Evolutionary conservation across 2,797 vertebrate species (phyloP).

Genomic region (Podarcis lilfordi): DNA sequence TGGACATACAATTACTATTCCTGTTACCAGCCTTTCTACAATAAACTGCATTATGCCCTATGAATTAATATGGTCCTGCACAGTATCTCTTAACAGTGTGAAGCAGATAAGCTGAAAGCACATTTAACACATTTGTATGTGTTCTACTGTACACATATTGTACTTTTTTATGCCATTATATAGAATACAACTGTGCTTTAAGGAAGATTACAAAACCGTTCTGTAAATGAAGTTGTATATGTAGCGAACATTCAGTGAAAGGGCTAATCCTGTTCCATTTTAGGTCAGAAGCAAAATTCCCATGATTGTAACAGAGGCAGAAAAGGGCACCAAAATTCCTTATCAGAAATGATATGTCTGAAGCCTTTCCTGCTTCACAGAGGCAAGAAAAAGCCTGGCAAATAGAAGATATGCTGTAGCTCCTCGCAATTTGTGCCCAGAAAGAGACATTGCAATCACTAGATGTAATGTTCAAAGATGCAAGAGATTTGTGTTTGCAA

Average conservation of each 20-base stretch:
- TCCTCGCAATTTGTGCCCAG: neutral
- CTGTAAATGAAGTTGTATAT: neutral
- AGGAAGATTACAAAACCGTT: neutral
- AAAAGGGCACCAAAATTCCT: neutral
- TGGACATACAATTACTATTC: slow-evolving; percentile 11
- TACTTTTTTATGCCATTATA: neutral
- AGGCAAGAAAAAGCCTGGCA: neutral
- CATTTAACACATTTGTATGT: neutral
- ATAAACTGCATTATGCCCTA: slow-evolving; percentile 12
- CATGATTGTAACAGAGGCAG: neutral
- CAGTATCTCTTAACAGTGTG: slow-evolving; percentile 2
- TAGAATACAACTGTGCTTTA: neutral
- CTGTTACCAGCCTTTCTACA: neutral
- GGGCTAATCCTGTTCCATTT: neutral
- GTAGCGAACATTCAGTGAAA: neutral
- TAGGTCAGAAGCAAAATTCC: slow-evolving; percentile 6
- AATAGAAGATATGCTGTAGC: neutral
- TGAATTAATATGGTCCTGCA: slow-evolving; percentile 16
- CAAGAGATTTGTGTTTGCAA: neutral
- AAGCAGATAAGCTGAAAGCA: slow-evolving; percentile 10
- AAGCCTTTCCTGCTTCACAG: neutral
- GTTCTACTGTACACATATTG: neutral
- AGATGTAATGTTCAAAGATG: neutral
- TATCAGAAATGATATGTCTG: neutral
- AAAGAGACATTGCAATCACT: neutral